Evolutionary conservation across 1,140 invertebrate species (phyloP).

Genomic region (Leptopilina clavipes): DNA sequence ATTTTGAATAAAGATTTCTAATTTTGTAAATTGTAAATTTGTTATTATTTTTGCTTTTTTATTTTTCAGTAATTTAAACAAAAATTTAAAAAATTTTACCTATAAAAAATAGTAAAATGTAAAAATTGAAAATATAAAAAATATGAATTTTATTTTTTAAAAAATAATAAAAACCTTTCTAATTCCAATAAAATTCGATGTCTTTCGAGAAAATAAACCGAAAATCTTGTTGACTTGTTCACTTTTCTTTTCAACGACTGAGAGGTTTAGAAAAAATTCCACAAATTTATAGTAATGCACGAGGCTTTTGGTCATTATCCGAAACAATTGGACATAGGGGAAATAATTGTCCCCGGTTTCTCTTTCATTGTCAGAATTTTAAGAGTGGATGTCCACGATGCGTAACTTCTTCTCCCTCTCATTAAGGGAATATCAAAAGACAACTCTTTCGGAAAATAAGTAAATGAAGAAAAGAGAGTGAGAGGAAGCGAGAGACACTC

Average conservation of each 20-base stretch:
- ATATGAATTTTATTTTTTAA: too few species aligned
- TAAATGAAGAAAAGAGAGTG: too few species aligned
- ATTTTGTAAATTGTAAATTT: too few species aligned
- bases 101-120: too few species aligned
- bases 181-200: slow-evolving; percentile 1
- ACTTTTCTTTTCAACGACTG: slow-evolving; percentile 46
- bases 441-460: too few species aligned
- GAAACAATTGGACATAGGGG: slow-evolving; percentile 57
- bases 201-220: slow-evolving; percentile 36
- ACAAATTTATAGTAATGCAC: slow-evolving; percentile 66
- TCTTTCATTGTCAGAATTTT: slow-evolving; percentile 70
- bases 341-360: slow-evolving; percentile 71
- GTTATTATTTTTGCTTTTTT: too few species aligned
- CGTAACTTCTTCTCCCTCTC: slow-evolving; percentile 62
- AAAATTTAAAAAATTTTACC: too few species aligned
- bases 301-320: slow-evolving; percentile 53
- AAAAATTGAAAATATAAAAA: too few species aligned
- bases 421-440: slow-evolving; percentile 36
- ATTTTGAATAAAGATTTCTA: too few species aligned
- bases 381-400: slow-evolving; percentile 61
- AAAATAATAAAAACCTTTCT: too few species aligned
- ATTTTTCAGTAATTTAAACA: too few species aligned
- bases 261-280: slow-evolving; percentile 42
- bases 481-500: background rate
- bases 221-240: background rate